Percentiles rank a stretch among this genome's conserved stretches.
These are phyloP conservation scores for Hydraecia micacea DNA, from an alignment of 2,888 invertebrate genomes.

Conservation along the genomic window DNA sequence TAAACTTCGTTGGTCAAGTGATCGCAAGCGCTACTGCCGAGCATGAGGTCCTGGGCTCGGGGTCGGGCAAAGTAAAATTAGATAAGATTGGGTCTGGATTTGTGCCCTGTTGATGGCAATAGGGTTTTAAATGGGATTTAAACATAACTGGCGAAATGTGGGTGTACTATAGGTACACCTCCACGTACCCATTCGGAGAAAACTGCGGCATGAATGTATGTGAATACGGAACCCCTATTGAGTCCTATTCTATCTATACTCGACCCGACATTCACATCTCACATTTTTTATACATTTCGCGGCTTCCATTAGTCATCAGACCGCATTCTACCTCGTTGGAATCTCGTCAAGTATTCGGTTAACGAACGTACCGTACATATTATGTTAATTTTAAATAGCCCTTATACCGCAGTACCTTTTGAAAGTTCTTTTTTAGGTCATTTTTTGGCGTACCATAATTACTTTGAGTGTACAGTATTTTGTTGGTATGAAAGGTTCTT, in stretches of 20 bases:
- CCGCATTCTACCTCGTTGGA: conserved; percentile 49
- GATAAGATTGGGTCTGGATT: no score
- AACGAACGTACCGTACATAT: conserved; percentile 50
- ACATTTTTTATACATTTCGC: conserved; percentile 34
- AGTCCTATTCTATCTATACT: no score
- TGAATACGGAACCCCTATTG: conserved; percentile 25
- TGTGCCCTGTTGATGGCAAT: not conserved
- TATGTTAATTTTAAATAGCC: conserved; percentile 61
- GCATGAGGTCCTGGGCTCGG: not conserved
- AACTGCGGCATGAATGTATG: not conserved
- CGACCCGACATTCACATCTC: not conserved
- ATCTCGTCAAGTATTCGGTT: conserved; percentile 58
- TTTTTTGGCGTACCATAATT: conserved; percentile 30
- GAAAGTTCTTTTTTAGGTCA: conserved; percentile 29
- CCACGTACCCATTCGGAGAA: not conserved
- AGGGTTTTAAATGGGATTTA: not conserved
- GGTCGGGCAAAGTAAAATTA: not conserved
- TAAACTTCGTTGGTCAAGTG: not conserved
- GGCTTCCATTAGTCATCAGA: conserved; percentile 52
- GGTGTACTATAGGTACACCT: no score
- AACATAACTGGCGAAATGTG: no score
- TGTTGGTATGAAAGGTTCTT: conserved; percentile 9
- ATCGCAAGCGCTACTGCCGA: not conserved
- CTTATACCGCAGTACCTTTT: conserved; percentile 42
- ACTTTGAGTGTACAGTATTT: conserved; percentile 13